Evolutionary conservation across 2,888 invertebrate species (phyloP).

Genomic region (Drosophila paucipuncta): DNA sequence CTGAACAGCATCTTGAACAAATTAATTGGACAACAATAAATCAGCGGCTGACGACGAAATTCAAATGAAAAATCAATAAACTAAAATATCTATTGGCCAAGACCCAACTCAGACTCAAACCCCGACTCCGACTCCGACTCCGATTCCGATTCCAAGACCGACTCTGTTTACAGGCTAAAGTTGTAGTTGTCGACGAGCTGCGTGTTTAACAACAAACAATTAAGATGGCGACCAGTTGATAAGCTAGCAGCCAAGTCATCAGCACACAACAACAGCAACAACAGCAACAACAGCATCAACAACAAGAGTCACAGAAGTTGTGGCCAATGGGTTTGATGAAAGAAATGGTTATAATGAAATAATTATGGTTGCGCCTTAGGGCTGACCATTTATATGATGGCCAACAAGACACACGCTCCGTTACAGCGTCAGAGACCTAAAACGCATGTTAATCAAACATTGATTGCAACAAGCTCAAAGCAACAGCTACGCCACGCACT

Average conservation of each 20-base stretch:
- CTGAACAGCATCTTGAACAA: conserved; percentile 75
- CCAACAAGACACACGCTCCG: conserved; percentile 34
- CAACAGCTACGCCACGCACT: conserved; percentile 55
- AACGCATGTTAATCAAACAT: conserved; percentile 71
- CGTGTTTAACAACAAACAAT: conserved; percentile 82
- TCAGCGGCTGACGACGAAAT: conserved; percentile 75
- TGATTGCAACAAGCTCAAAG: conserved; percentile 65
- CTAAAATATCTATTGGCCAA: conserved; percentile 66
- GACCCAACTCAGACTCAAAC: conserved; percentile 14
- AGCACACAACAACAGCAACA: conserved; percentile 39
- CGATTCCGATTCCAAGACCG: background rate
- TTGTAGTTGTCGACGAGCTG: conserved; percentile 61
- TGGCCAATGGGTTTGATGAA: conserved; percentile 74
- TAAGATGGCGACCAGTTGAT: conserved; percentile 82
- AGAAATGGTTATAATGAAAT: conserved; percentile 82
- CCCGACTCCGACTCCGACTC: background rate
- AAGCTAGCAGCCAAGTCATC: conserved; percentile 76
- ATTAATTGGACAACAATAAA: conserved; percentile 79
- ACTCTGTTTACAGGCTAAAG: conserved; percentile 8
- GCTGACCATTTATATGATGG: conserved; percentile 64
- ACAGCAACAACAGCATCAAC: conserved; percentile 33
- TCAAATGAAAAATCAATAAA: conserved; percentile 82
- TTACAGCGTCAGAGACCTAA: conserved; percentile 57
- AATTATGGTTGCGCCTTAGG: conserved; percentile 78
- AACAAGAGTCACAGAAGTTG: conserved; percentile 65